phyloP scores from a whole-genome alignment of 2,797 vertebrate genomes.

The Lemur catta region DNA sequence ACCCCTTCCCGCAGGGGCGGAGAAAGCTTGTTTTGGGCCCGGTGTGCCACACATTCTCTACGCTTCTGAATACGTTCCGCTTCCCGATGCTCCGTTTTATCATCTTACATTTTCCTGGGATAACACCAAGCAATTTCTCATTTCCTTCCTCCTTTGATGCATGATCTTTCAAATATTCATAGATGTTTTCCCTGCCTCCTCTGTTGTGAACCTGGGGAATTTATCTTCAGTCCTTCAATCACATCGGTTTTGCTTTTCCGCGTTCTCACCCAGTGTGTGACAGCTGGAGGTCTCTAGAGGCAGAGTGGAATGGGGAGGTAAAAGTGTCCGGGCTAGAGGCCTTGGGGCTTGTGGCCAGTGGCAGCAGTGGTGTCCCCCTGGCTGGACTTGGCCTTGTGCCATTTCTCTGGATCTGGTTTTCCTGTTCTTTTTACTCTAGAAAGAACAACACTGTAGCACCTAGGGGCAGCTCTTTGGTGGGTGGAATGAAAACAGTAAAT shows the following conservation, averaged over 20 bases:
- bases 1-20: neutral
- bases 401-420: neutral
- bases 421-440: neutral
- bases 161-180: conserved; percentile 72
- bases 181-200: conserved; percentile 55
- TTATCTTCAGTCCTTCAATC: conserved; percentile 59
- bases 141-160: conserved; percentile 63
- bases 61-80: conserved; percentile 19
- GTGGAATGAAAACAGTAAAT: neutral
- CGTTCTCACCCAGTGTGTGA: conserved; percentile 33
- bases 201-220: conserved; percentile 24
- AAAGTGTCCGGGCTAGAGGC: neutral
- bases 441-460: neutral
- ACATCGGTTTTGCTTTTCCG: conserved; percentile 41
- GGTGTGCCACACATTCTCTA: neutral
- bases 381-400: neutral
- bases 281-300: neutral
- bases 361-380: too few species aligned
- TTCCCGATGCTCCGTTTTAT: conserved; percentile 30
- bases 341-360: neutral
- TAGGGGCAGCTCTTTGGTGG: neutral
- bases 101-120: conserved; percentile 40
- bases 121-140: conserved; percentile 61
- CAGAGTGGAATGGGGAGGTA: neutral
- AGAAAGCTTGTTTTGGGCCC: neutral